A percentile compares a stretch with the other conserved stretches of the same genome.
Evolutionary conservation across 2,888 invertebrate genomes (phyloP).

Genomic region (Melolontha melolontha): DNA sequence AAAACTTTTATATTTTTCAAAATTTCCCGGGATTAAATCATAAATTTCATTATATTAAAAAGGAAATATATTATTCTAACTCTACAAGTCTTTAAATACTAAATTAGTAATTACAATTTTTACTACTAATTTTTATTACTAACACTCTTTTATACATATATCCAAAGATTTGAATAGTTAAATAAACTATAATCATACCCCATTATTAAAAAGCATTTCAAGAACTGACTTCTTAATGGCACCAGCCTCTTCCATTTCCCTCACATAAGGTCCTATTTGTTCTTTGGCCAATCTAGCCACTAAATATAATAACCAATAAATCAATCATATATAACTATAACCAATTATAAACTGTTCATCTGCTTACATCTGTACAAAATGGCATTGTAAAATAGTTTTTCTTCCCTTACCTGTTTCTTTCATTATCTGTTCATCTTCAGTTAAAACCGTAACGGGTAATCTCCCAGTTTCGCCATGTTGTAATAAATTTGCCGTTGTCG

Average conservation of each 20-base stretch:
- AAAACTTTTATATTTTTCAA: too few species aligned
- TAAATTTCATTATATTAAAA: too few species aligned
- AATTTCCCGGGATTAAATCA: too few species aligned
- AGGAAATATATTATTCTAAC: too few species aligned
- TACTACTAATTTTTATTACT: too few species aligned
- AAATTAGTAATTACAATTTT: too few species aligned
- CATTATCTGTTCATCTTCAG: slow-evolving; percentile 18
- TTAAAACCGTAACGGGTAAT: slow-evolving; percentile 4
- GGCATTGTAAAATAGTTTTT: too few species aligned
- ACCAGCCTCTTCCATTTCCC: slow-evolving; percentile 92
- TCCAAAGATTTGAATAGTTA: too few species aligned
- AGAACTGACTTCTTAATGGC: slow-evolving; percentile 83
- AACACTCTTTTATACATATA: too few species aligned
- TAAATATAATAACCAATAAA: slow-evolving; percentile 67
- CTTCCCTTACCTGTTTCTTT: slow-evolving; percentile 18
- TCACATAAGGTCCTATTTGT: slow-evolving; percentile 87
- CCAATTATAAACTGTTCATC: slow-evolving; percentile 27
- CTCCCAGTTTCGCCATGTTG: not conserved
- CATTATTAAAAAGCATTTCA: slow-evolving; percentile 89
- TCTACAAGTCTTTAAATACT: too few species aligned
- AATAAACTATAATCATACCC: slow-evolving; percentile 71
- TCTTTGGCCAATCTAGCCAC: slow-evolving; percentile 91
- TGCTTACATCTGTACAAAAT: not conserved
- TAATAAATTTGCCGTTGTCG: slow-evolving; percentile 7
- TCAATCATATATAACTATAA: too few species aligned